These are phyloP conservation scores for Sternotherus odoratus DNA, from an alignment of 2,797 vertebrate genomes.

Conservation along the genomic window DNA sequence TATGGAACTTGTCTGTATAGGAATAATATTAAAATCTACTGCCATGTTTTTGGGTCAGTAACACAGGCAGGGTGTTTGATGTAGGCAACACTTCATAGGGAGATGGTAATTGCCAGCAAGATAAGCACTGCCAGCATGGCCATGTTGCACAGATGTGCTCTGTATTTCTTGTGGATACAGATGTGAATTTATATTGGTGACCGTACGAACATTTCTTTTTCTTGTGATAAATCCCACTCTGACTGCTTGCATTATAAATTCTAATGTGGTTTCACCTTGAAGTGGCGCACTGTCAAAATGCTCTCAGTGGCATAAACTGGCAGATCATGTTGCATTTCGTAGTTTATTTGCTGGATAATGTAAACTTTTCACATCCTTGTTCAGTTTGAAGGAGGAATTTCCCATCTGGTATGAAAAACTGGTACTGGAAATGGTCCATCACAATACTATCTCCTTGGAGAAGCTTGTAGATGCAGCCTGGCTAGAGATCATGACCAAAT, in stretches of 20 bases:
- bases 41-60: background rate
- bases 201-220: background rate
- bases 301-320: background rate
- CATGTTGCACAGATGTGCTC: background rate
- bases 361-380: constrained; percentile 19
- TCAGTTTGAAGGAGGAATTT: constrained; percentile 97
- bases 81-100: background rate
- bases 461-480: constrained; percentile 96
- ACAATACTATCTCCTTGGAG: constrained; percentile 96
- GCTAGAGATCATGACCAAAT: constrained; percentile 98
- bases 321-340: background rate
- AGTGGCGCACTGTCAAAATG: background rate
- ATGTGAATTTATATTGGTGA: background rate
- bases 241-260: background rate
- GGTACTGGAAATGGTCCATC: constrained; percentile 96
- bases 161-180: background rate
- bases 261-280: background rate
- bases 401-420: constrained; percentile 97
- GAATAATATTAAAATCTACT: background rate
- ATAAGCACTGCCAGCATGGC: background rate
- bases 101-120: background rate
- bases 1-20: background rate
- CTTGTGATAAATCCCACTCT: background rate
- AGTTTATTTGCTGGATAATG: constrained; percentile 13
- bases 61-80: background rate